Evolutionary conservation across 2,113 vertebrate genomes (phyloP).

Genomic region (Dolichotis patagonum): DNA sequence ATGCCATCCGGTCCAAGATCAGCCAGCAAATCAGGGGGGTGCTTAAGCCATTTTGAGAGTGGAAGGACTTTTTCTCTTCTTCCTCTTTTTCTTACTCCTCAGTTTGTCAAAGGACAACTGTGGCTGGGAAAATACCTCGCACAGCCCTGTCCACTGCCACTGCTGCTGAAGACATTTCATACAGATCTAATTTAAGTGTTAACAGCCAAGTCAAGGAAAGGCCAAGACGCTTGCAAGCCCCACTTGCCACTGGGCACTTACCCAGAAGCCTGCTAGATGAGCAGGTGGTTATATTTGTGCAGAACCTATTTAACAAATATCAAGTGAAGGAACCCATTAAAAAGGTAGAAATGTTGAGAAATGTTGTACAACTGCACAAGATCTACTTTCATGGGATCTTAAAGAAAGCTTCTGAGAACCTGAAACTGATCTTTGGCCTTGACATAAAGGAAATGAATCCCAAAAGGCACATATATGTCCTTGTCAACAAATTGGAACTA

Average conservation of each 20-base stretch:
- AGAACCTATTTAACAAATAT: slow-evolving; percentile 52
- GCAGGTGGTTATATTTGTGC: background rate
- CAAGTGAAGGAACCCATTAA: background rate
- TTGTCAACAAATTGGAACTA: background rate
- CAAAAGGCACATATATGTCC: background rate
- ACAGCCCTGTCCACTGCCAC: background rate
- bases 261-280: background rate
- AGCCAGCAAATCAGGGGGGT: background rate
- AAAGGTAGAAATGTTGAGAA: slow-evolving; percentile 14
- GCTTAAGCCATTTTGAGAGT: background rate
- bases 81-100: background rate
- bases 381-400: slow-evolving; percentile 4
- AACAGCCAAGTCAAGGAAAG: background rate
- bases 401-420: background rate
- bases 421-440: slow-evolving; percentile 58
- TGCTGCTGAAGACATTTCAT: background rate
- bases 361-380: background rate
- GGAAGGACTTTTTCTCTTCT: background rate
- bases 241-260: background rate
- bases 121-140: background rate
- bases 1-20: background rate
- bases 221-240: background rate
- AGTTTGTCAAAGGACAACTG: background rate
- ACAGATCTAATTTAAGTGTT: background rate
- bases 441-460: slow-evolving; percentile 41